Base-by-base conservation (phyloP, 1,140 invertebrate species). In the Coptotermes formosanus region DNA sequence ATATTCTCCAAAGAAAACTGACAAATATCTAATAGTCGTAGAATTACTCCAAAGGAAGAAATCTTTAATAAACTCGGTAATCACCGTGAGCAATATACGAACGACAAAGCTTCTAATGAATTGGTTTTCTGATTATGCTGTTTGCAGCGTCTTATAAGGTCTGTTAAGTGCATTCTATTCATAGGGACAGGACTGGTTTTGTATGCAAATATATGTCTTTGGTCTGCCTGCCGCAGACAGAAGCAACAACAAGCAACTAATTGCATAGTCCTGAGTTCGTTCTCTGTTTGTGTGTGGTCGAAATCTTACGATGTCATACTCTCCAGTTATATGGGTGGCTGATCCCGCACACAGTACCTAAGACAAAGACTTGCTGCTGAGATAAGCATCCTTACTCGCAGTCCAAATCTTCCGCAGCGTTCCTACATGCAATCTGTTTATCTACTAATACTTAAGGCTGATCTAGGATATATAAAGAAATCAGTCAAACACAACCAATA, bases 271-370 rank as follows among this genome's bases (percentile, higher is more conserved):
- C 64, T 75, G 64, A n/a, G 64, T 75, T 75, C n/a, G 64, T 75
- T 30, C n/a, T 75, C 25, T 75, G 64, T 75, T 30, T 75, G 64
- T 75, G 64, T 75, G 64, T 75, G 64, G 64, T 75, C 64, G 64
- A 75, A 75, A 75, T 75, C 64, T 75, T 75, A n/a, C 11, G 64
- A 75, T 75, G 64, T 75, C 64, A 75, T 30, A 75, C 64, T 75
- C 9, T 75, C 64, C 7, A 11, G 21, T 59, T 59, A 23, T 23
- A 14, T 59, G 2, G 55, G 55, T 2, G 21, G 8, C 64, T 75
- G 25, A 75, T n/a, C 64, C 25, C 25, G 19, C 16, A 64, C 14
- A 64, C 59, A 64, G 19, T 21, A 25, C 64, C 8, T 30, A 75
- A 64, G 11, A 75, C 64, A 75, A 30, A 75, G 64, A 75, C 64